Evolutionary conservation across 2,797 vertebrate genomes (phyloP), one percentile per base, ranked within the genome.

Genomic region (Lepus oiostolus): DNA sequence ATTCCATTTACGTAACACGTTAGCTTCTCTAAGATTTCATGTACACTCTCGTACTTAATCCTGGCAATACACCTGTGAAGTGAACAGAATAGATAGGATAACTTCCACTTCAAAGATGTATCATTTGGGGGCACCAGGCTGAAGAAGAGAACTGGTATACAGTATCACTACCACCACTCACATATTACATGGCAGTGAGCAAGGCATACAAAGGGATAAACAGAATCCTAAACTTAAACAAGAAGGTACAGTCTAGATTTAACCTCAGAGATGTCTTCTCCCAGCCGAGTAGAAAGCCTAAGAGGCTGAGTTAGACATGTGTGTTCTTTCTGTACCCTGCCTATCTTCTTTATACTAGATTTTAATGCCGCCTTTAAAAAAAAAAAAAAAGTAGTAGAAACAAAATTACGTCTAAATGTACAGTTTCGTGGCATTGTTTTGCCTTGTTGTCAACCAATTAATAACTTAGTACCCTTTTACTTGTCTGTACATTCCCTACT

Each of bases 21-120:
- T 74, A 79, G 22, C 67, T 7, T 67, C 58, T 67, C 38, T 32
- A 86, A 85, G 38, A 92, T 83, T 94, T 86, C 26, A 38, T 38
- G 5, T 26, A 11, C 3, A 67, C 11, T 84, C 68, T 7, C 19
- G 87, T 91, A 85, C 72, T 79, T 74, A 83, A 68, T 92, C 22
- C 19, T 94, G 86, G 72, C 6, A 74, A 62, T 12, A 74, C 68
- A 90, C n/a, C n/a, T 77, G 47, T 67, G n/a, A 96, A 91, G 30
- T 70, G 85, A 65, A 86, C 12, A 67, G 42, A 88, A 85, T 3
- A 82, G 62, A 67, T 75, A 75, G 32, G 52, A 71, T 65, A 85
- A 81, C 67, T 54, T 42, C 38, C 2, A 30, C 35, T 88, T 88
- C 65, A 82, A 89, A 86, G 47, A 68, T 62, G 8, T 35, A 50